A percentile compares a stretch with the other conserved stretches of the same genome.
Conservation (phyloP, 2,888 invertebrate genomes). For the Pheosia gnoma region DNA sequence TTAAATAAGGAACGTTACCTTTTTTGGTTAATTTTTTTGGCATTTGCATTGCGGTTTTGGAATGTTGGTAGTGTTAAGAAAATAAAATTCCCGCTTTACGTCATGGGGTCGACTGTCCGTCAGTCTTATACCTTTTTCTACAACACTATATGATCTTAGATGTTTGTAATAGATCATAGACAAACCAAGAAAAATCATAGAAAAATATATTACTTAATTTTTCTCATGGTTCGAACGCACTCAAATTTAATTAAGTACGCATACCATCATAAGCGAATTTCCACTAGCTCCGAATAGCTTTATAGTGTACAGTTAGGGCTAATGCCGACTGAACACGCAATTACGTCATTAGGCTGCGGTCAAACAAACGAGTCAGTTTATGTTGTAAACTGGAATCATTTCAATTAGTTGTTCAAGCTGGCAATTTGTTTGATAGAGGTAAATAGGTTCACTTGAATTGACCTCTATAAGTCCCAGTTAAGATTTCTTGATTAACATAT, state of each 20-base stretch:
- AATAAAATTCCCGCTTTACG: not conserved
- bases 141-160: no score
- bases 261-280: not conserved
- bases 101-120: no score
- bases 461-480: not conserved
- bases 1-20: constrained; percentile 13
- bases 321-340: constrained; percentile 46
- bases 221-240: not conserved
- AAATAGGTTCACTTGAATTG: not conserved
- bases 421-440: constrained; percentile 1
- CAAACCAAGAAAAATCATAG: no score
- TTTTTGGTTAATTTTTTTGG: constrained; percentile 7
- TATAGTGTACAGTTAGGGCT: constrained; percentile 23
- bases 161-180: no score
- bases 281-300: not conserved
- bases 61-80: not conserved
- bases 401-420: constrained; percentile 30
- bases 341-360: constrained; percentile 41
- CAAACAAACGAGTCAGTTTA: constrained; percentile 37
- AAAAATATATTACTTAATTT: not conserved
- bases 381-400: constrained; percentile 24
- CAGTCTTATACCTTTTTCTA: no score
- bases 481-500: no score
- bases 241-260: not conserved
- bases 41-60: constrained; percentile 3